Evolutionary conservation across 1,140 invertebrate species (phyloP), one percentile per base, ranked within the genome.

Genomic region (Drosophila nikananu): DNA sequence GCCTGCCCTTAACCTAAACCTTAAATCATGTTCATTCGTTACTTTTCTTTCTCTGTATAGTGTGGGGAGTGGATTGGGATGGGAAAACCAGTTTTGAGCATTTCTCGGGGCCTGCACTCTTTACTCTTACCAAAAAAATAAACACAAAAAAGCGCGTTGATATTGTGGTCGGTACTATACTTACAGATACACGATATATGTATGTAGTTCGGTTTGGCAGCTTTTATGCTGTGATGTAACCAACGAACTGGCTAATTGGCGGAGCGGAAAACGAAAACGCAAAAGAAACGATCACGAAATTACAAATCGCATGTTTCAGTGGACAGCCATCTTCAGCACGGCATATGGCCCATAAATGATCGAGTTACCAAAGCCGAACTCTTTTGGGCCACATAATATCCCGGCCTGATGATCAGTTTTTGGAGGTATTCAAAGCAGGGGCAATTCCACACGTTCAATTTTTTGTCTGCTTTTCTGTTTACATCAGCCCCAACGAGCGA

Each of bases 171-270:
- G 54, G 55, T 46, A 68, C 67, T 63, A 63, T 46, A 63, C 61
- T 63, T 63, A 39, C 54, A 23, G 54, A 55, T 37, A 54, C 12
- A 13, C 49, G 54, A 55, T 39, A 39, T 55, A 39, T 55, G 54
- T 55, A 39, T 77, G 57, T 86, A 67, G 54, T 70, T 81, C 27
- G 61, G 61, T 80, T 86, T 83, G 76, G 66, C 80, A 82, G 65
- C 54, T 83, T 80, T 83, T 81, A 75, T 81, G 74, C 59, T 84
- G 60, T 81, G 86, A 89, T 90, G 84, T 84, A 89, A 89, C 81
- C 52, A 23, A 37, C 52, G 27, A 67, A 19, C 58, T 42, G 70
- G 70, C 86, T 89, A 89, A 89, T 89, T 89, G 86, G 74, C 81
- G 61, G 82, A 90, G 82, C 87, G 86, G 86, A 91, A 91, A 63